A percentile compares a stretch with the other conserved stretches of the same genome.
Evolutionary conservation across 2,888 invertebrate genomes (phyloP).

Genomic region (Cerastis leucographa): DNA sequence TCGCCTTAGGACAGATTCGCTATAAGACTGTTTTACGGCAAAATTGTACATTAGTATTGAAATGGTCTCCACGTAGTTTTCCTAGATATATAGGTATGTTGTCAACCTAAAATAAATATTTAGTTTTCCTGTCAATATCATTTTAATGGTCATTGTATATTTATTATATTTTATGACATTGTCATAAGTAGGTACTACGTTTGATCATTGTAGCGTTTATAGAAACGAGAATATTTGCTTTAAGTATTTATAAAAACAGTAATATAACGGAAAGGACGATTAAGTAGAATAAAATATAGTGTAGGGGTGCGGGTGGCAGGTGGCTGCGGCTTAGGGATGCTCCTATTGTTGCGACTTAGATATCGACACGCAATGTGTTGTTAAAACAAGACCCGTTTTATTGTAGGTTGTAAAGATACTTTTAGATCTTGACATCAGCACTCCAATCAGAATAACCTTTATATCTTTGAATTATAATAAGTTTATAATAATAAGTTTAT

Average conservation of each 20-base stretch:
- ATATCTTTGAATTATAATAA: neutral
- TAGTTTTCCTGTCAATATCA: no score
- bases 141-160: no score
- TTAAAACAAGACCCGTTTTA: slow-evolving; percentile 12
- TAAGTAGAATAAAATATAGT: slow-evolving; percentile 90
- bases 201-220: slow-evolving; percentile 80
- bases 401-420: neutral
- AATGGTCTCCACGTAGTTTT: no score
- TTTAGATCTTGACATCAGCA: neutral
- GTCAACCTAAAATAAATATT: no score
- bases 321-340: slow-evolving; percentile 83
- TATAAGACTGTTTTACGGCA: no score
- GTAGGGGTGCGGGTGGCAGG: slow-evolving; percentile 90
- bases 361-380: slow-evolving; percentile 52
- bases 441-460: neutral
- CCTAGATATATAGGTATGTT: no score
- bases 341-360: slow-evolving; percentile 46
- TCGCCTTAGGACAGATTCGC: no score
- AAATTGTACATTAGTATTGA: no score
- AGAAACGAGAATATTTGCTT: slow-evolving; percentile 90
- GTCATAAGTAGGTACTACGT: no score
- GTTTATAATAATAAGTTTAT: no score
- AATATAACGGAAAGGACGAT: slow-evolving; percentile 90
- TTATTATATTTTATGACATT: no score
- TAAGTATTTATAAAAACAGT: slow-evolving; percentile 88